Base-by-base conservation (phyloP, 2,888 invertebrate species). In the Hypomecis punctinalis region DNA sequence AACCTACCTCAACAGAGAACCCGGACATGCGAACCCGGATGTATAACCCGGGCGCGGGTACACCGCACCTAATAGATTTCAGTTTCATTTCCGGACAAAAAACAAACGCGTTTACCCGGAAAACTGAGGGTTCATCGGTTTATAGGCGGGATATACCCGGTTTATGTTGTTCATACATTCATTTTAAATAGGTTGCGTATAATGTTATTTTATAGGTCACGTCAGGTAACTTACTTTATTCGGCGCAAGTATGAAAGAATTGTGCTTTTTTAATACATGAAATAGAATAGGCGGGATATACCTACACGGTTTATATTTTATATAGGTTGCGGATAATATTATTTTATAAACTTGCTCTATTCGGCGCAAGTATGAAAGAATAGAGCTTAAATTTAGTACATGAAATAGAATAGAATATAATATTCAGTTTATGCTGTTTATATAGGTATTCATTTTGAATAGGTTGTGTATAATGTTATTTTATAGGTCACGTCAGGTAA, bases 61-160 rank as follows among this genome's bases (percentile, higher is more conserved):
- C 52, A 54, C 63, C 63, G 37, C 63, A 53, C 35, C 52, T 58
- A 63, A 63, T 63, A 59, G 54, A 59, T 59, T 63, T 59, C 63
- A 39, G 54, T 45, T 55, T 63, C 63, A 59, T 59, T 55, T 63
- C 63, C 55, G 59, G 37, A 48, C 35, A 23, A 59, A 62, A 54
- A 59, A 59, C 48, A 63, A 58, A 59, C 47, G 56, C 58, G 33
- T 57, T 53, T 54, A 39, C 35, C 39, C 36, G 40, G 48, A 53
- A 43, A 47, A 48, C 42, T 6, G 33, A 58, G 54, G 52, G 23
- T 10, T 23, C 37, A 54, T 53, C 47, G 63, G 57, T 40, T 42
- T 42, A 11, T 49, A 43, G 13, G 54, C 37, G 39, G 36, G 10
- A 39, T 51, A 51, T 45, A 42, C 5, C 37, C 39, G 36, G 13